Evolutionary conservation across 2,113 vertebrate genomes (phyloP).

Genomic region (Eurypyga helias): DNA sequence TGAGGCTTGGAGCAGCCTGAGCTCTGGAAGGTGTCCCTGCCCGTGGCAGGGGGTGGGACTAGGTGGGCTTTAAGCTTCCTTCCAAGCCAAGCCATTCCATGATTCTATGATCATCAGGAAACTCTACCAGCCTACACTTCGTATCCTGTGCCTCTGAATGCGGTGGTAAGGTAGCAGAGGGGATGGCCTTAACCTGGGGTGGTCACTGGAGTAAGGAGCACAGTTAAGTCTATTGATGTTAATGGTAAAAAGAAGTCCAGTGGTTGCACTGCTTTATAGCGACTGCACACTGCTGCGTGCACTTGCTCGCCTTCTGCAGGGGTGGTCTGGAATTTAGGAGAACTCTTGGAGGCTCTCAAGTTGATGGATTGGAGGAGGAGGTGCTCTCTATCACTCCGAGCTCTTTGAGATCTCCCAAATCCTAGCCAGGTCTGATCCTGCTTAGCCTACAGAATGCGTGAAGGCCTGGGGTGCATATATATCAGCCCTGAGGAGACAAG

Average conservation of each 20-base stretch:
- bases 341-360: neutral
- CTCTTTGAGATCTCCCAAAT: neutral
- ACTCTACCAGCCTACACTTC: neutral
- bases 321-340: neutral
- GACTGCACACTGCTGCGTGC: neutral
- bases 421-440: neutral
- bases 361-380: neutral
- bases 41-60: too few relatives aligned
- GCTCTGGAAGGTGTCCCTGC: too few relatives aligned
- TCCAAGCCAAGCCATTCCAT: too few relatives aligned
- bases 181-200: neutral
- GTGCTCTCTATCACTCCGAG: neutral
- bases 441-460: neutral
- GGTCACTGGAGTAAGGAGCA: neutral
- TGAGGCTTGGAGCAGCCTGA: too few relatives aligned
- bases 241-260: too few relatives aligned
- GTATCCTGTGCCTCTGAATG: neutral
- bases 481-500: neutral
- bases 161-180: neutral
- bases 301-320: neutral
- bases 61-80: too few relatives aligned
- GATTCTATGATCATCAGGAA: neutral
- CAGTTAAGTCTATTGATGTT: neutral
- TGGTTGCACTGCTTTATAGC: neutral
- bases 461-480: fast-evolving